Conservation (phyloP, 2,888 invertebrate genomes). For the Trachelus stipa region DNA sequence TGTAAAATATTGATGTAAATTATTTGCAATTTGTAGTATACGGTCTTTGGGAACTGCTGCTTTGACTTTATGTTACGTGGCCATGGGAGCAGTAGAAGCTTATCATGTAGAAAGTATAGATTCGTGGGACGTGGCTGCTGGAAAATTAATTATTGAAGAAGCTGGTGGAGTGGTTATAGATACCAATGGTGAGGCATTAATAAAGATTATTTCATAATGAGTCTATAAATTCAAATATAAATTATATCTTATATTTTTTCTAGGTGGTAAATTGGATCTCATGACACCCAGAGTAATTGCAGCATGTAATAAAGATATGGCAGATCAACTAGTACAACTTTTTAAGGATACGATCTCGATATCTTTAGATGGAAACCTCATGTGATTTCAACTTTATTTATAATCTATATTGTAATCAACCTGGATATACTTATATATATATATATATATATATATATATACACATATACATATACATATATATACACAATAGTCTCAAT, state of each 20-base stretch:
- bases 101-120: slow-evolving; percentile 81
- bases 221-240: slow-evolving; percentile 31
- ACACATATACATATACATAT: not conserved
- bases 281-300: slow-evolving; percentile 72
- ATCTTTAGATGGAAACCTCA: slow-evolving; percentile 35
- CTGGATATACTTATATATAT: not conserved
- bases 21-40: slow-evolving; percentile 51
- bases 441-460: too few species aligned
- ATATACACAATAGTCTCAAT: not conserved
- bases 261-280: slow-evolving; percentile 69
- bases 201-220: not conserved
- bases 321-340: slow-evolving; percentile 67
- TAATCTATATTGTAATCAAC: not conserved
- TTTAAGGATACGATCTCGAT: slow-evolving; percentile 67
- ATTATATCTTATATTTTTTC: slow-evolving; percentile 20
- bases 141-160: slow-evolving; percentile 78
- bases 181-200: slow-evolving; percentile 68
- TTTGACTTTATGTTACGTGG: slow-evolving; percentile 78
- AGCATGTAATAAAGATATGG: slow-evolving; percentile 68
- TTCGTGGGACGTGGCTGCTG: slow-evolving; percentile 84
- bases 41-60: slow-evolving; percentile 81
- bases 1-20: slow-evolving; percentile 11
- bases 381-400: slow-evolving; percentile 18
- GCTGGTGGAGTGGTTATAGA: slow-evolving; percentile 81
- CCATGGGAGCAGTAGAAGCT: slow-evolving; percentile 76